Percentiles rank a stretch among this genome's conserved stretches.
phyloP scores from a whole-genome alignment of 2,797 vertebrate genomes.

The Yasuhikotakia modesta region DNA sequence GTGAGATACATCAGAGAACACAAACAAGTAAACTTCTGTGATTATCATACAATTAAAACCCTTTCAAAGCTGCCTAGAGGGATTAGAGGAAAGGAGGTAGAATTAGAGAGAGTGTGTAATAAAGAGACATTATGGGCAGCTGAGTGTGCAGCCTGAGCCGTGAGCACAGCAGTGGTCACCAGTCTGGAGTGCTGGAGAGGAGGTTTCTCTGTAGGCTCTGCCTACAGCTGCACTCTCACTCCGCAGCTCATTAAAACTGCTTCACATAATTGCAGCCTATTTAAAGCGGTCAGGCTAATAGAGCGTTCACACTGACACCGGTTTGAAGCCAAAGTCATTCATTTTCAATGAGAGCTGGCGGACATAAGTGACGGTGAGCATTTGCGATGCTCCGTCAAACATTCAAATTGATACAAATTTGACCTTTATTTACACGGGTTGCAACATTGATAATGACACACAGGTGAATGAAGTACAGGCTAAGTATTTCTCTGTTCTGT shows the following conservation, averaged over 20 bases:
- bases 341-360: neutral
- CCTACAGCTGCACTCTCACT: conserved; percentile 51
- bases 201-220: conserved; percentile 16
- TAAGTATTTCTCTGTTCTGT: neutral
- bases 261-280: conserved; percentile 33
- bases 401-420: neutral
- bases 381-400: neutral
- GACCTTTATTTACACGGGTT: neutral
- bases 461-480: neutral
- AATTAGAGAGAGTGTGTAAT: neutral
- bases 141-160: conserved; percentile 28
- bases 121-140: conserved; percentile 31
- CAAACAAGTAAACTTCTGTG: conserved; percentile 55
- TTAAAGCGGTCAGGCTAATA: conserved; percentile 52
- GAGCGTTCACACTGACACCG: conserved; percentile 13
- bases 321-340: conserved; percentile 13
- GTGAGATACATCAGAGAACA: conserved; percentile 33
- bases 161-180: conserved; percentile 35
- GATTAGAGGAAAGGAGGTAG: conserved; percentile 39
- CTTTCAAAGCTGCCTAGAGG: conserved; percentile 63
- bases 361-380: neutral
- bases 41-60: conserved; percentile 44
- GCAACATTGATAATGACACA: neutral
- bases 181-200: conserved; percentile 22
- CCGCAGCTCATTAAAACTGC: conserved; percentile 71